These are phyloP conservation scores for Myopa testacea DNA, from an alignment of 2,888 invertebrate genomes.

Conservation along the genomic window DNA sequence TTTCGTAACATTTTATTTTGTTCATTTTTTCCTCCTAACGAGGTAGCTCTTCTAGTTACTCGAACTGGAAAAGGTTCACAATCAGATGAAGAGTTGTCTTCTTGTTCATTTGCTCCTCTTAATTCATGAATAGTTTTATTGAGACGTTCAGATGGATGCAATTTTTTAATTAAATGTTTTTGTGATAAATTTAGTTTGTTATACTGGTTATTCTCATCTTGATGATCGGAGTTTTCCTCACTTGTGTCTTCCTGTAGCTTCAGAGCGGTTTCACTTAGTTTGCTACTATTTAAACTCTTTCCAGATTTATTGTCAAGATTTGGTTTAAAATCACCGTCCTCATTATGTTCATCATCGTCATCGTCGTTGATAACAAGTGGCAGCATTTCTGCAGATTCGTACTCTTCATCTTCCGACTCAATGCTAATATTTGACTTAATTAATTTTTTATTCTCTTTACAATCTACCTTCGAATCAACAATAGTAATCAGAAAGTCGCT, in stretches of 20 bases:
- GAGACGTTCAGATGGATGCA: conserved; percentile 47
- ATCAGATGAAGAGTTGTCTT: conserved; percentile 7
- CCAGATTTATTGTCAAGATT: background rate
- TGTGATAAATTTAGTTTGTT: conserved; percentile 41
- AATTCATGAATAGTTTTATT: conserved; percentile 49
- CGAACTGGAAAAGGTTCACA: background rate
- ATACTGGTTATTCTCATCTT: conserved; percentile 21
- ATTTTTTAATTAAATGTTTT: conserved; percentile 40
- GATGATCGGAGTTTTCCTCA: conserved; percentile 2
- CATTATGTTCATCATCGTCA: background rate
- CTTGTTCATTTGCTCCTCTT: conserved; percentile 35
- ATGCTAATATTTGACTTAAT: background rate
- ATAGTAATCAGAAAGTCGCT: too few relatives aligned
- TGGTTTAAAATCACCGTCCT: conserved; percentile 17
- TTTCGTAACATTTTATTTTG: background rate
- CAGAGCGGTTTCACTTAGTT: conserved; percentile 48
- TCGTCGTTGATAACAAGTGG: background rate
- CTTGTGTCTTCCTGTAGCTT: conserved; percentile 30
- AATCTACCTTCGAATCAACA: too few relatives aligned
- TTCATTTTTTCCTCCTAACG: background rate
- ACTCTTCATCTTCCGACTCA: background rate
- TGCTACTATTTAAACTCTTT: conserved; percentile 28
- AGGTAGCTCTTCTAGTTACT: background rate
- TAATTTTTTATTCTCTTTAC: too few relatives aligned
- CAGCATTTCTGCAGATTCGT: background rate